A percentile compares a stretch with the other conserved stretches of the same genome.
These are phyloP conservation scores for Peromyscus californicus DNA, from an alignment of 2,113 vertebrate species.

Conservation along the genomic window DNA sequence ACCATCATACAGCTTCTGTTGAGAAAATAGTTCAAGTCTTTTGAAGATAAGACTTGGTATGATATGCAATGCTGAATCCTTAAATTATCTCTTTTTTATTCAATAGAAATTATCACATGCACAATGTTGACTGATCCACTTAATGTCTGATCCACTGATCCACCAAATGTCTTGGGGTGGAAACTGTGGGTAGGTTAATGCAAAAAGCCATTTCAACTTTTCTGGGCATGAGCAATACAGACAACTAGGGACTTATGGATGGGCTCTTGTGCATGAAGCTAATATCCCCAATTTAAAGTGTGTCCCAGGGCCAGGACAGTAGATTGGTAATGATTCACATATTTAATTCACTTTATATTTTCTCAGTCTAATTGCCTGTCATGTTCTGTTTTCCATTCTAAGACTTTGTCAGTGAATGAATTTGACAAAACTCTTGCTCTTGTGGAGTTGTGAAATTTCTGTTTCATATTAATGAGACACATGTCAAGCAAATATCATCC, in stretches of 20 bases:
- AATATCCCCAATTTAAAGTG: not conserved
- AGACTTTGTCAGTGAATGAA: slow-evolving; percentile 28
- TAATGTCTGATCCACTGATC: not conserved
- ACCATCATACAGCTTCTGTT: not conserved
- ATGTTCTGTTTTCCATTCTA: not conserved
- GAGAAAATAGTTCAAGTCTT: slow-evolving; percentile 8
- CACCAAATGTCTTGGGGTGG: not conserved
- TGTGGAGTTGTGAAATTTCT: not conserved
- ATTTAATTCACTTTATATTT: not conserved
- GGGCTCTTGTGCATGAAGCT: not conserved
- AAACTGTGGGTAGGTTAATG: not conserved
- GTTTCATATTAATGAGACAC: not conserved
- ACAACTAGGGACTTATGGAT: rapidly evolving
- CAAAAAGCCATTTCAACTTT: not conserved
- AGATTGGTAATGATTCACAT: not conserved
- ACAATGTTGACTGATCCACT: not conserved
- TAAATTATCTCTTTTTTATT: slow-evolving; percentile 1
- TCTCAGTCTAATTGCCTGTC: not conserved
- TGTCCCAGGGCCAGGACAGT: not conserved
- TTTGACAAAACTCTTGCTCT: not conserved
- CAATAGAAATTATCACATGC: not conserved
- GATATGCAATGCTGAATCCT: not conserved
- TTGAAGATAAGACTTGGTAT: slow-evolving; percentile 13
- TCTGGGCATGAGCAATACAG: not conserved
- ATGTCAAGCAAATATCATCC: not conserved